Evolutionary conservation across 2,888 invertebrate genomes (phyloP).

Genomic region (Lasioglossum leucozonium): DNA sequence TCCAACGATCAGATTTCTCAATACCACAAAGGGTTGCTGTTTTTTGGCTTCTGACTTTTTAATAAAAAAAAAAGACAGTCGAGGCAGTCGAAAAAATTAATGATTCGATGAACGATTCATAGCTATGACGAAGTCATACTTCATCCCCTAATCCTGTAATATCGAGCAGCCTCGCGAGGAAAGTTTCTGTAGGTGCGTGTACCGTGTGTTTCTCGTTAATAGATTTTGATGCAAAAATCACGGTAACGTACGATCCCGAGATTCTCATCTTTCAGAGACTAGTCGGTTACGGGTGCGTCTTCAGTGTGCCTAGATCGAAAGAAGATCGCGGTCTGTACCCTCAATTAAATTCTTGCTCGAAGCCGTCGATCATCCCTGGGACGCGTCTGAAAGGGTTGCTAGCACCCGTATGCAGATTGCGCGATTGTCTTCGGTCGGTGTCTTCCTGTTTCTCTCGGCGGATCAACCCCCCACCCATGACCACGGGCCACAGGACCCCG

Average conservation of each 20-base stretch:
- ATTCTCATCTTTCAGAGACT: neutral
- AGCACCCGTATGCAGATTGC: conserved; percentile 77
- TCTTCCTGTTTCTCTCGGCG: conserved; percentile 65
- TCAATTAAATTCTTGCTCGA: conserved; percentile 51
- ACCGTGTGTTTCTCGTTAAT: no score
- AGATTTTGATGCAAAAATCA: no score
- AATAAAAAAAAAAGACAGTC: neutral
- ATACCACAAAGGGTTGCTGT: neutral
- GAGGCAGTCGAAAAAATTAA: neutral
- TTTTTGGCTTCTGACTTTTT: neutral
- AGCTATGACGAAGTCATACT: no score
- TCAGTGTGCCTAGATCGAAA: neutral
- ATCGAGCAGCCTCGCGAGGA: no score
- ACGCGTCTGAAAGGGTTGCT: conserved; percentile 37
- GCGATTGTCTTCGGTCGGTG: conserved; percentile 77
- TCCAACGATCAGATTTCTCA: neutral
- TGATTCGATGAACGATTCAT: no score
- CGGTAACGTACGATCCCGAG: neutral
- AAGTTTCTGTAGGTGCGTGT: no score
- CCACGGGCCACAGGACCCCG: neutral
- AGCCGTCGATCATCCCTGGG: conserved; percentile 55
- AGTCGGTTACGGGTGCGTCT: neutral
- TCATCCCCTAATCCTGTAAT: no score
- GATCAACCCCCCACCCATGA: conserved; percentile 26
- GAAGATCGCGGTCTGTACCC: neutral